Evolutionary conservation across 2,888 invertebrate species (phyloP), one percentile per base, ranked within the genome.

Genomic region (Isoperla grammatica): DNA sequence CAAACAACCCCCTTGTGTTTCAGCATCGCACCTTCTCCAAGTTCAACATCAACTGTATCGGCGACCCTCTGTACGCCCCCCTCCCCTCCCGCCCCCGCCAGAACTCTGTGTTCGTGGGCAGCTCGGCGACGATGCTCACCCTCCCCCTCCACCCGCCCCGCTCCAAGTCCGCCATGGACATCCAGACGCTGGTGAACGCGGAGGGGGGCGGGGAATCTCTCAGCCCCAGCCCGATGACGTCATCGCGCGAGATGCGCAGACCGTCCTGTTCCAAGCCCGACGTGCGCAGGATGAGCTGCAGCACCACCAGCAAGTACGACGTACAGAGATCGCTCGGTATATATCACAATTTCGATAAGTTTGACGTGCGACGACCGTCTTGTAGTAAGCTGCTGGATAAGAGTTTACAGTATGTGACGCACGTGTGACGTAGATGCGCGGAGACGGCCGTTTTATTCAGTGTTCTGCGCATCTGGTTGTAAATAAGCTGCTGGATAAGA

Each of bases 31-130:
- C 83, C 20, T 80, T 85, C 69, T 87, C 87, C 23, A 85, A 87
- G 67, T 81, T 79, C 76, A 82, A 81, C 73, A 76, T 82, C 57
- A 85, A 84, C 68, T 57, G 85, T 84, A 69, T 79, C 79, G 57
- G 78, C 79, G 61, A 70, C 68, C 65, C 72, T 11, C 53, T 53
- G 2, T 13, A 35, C 15, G 15, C 37, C 13, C 37, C 53, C n/a
- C 61, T 66, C 42, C 64, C 73, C 42, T 63, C 73, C 43, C 75
- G 86, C 17, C 83, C 82, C 1, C 76, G 87, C 11, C 87, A 91
- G 77, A 92, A 92, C 75, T 92, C 92, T 2, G 91, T 93, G 13
- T 92, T 93, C 76, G 90, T 91, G 35, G 87, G 89, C 61, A 79
- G 82, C 37, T 82, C 83, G 65, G 78, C 83, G 67, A 79, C 82